Evolutionary conservation across 2,888 invertebrate species (phyloP).

Genomic region (Stenolophus ochropezus): DNA sequence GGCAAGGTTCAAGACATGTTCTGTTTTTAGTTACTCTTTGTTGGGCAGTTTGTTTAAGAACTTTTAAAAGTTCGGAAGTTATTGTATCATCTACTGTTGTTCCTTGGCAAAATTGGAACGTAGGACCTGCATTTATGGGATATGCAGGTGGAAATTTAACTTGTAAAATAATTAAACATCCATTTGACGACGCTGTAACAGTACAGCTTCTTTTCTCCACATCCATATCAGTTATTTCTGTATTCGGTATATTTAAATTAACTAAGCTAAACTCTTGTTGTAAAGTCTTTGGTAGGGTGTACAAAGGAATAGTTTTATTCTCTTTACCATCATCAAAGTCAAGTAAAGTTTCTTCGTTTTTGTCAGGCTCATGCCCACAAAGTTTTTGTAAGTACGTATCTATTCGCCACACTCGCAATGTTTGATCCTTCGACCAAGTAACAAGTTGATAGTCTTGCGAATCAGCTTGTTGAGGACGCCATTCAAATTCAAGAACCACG

Average conservation of each 20-base stretch:
- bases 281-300: constrained; percentile 71
- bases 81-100: constrained; percentile 79
- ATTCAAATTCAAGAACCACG: constrained; percentile 95
- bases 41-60: constrained; percentile 86
- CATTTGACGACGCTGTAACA: constrained; percentile 76
- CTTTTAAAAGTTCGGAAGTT: constrained; percentile 85
- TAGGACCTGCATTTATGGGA: constrained; percentile 80
- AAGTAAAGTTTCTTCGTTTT: constrained; percentile 68
- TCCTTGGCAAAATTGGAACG: constrained; percentile 80
- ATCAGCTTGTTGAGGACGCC: constrained; percentile 82
- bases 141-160: constrained; percentile 84
- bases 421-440: constrained; percentile 97
- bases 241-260: constrained; percentile 84
- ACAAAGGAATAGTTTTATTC: constrained; percentile 27
- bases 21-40: constrained; percentile 89
- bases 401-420: constrained; percentile 92
- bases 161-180: constrained; percentile 76
- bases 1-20: constrained; percentile 91
- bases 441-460: constrained; percentile 86
- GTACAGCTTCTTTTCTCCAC: constrained; percentile 76
- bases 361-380: constrained; percentile 83
- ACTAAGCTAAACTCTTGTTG: constrained; percentile 86
- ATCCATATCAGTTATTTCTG: constrained; percentile 77
- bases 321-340: constrained; percentile 59
- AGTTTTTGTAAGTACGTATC: constrained; percentile 89